Conservation (phyloP, 53 echinoderm and acorn worm genomes). For the Stichopus horrens region DNA sequence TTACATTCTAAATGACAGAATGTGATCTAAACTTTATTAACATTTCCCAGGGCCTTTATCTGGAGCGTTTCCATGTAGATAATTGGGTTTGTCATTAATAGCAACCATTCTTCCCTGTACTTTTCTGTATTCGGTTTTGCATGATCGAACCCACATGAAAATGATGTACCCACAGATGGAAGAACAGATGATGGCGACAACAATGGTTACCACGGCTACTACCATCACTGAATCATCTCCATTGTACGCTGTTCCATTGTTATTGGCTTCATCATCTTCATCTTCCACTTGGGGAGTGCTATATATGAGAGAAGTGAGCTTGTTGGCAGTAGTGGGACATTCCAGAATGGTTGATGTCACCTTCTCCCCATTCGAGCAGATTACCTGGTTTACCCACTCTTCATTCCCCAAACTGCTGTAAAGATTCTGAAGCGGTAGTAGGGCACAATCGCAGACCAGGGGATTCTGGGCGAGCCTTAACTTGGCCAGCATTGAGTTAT, state of each 20-base stretch:
- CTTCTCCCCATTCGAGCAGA: background rate
- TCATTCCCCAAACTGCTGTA: background rate
- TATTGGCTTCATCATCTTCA: too few relatives aligned
- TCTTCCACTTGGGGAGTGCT: too few relatives aligned
- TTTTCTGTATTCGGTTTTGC: background rate
- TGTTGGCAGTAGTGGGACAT: background rate
- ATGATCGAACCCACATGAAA: background rate
- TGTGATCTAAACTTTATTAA: too few relatives aligned
- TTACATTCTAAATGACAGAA: too few relatives aligned
- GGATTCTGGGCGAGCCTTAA: slow-evolving; percentile 45
- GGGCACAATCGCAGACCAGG: slow-evolving; percentile 49
- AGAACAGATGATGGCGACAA: background rate
- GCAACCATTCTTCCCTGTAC: too few relatives aligned
- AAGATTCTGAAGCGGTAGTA: background rate
- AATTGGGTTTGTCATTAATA: too few relatives aligned
- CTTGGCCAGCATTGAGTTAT: background rate
- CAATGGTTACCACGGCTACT: background rate
- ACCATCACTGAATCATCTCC: background rate
- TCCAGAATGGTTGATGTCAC: background rate
- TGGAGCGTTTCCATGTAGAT: too few relatives aligned
- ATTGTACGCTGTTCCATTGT: background rate
- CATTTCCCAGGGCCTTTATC: too few relatives aligned
- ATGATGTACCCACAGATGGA: background rate
- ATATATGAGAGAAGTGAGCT: too few relatives aligned
- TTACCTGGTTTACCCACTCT: background rate